phyloP scores from a whole-genome alignment of 1,140 invertebrate species.

The Ceratosolen fusciceps region DNA sequence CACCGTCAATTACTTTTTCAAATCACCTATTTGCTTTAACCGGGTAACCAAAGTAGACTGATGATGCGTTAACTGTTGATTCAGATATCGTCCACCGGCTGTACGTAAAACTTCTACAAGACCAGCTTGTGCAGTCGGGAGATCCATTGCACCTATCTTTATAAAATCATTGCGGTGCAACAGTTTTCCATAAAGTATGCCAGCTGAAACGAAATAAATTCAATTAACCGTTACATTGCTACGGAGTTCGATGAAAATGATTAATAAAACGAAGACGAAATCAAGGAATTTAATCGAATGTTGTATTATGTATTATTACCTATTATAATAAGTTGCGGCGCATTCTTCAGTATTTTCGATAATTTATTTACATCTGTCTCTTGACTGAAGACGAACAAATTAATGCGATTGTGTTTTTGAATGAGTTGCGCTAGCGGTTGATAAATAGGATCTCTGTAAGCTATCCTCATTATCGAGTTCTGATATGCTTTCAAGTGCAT shows the following conservation, averaged over 20 bases:
- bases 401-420: slow-evolving; percentile 70
- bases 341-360: slow-evolving; percentile 75
- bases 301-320: slow-evolving; percentile 68
- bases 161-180: slow-evolving; percentile 78
- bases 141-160: slow-evolving; percentile 75
- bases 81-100: slow-evolving; percentile 74
- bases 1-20: slow-evolving; percentile 59
- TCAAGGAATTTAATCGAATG: no score
- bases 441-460: slow-evolving; percentile 75
- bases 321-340: slow-evolving; percentile 76
- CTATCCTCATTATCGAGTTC: slow-evolving; percentile 73
- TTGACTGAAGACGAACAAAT: slow-evolving; percentile 75
- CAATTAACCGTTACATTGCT: no score
- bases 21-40: slow-evolving; percentile 73
- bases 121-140: slow-evolving; percentile 74
- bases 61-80: slow-evolving; percentile 77
- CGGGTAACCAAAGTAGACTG: slow-evolving; percentile 77
- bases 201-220: slow-evolving; percentile 74
- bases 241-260: not conserved
- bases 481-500: slow-evolving; percentile 79
- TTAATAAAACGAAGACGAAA: not conserved
- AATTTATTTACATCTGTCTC: slow-evolving; percentile 73
- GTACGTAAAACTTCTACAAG: slow-evolving; percentile 77
- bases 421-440: slow-evolving; percentile 75
- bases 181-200: slow-evolving; percentile 78